Conservation (phyloP, 2,113 vertebrate species). For the Nothobranchius kuhntae region DNA sequence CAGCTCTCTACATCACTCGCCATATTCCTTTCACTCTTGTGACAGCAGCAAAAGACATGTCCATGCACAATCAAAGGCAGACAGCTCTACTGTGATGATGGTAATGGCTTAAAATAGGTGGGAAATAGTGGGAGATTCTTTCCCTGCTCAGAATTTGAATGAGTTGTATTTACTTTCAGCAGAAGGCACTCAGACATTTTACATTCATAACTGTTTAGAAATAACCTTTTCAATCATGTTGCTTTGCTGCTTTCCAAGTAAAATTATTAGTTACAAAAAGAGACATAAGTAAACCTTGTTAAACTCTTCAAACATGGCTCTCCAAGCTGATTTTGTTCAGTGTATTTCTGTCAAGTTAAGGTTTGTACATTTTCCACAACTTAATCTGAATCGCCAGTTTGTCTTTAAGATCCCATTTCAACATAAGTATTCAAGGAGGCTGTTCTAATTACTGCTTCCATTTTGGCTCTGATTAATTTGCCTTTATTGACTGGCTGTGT, state of each 20-base stretch:
- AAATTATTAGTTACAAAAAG: too few species aligned
- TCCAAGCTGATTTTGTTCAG: too few species aligned
- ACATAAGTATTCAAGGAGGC: background rate
- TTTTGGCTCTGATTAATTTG: slow-evolving; percentile 1
- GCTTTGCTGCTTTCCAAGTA: too few species aligned
- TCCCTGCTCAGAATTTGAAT: slow-evolving; percentile 10
- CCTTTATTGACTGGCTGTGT: background rate
- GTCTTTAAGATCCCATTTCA: background rate
- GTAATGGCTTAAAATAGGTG: slow-evolving; percentile 31
- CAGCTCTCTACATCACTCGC: slow-evolving; percentile 56
- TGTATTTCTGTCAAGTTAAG: background rate
- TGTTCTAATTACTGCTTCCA: background rate
- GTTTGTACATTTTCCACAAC: background rate
- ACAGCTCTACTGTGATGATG: slow-evolving; percentile 52
- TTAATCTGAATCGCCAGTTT: background rate
- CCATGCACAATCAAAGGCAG: slow-evolving; percentile 73
- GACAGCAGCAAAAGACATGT: slow-evolving; percentile 63
- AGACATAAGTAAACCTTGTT: too few species aligned
- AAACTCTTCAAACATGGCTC: too few species aligned
- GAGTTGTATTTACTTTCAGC: background rate
- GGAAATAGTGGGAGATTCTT: slow-evolving; percentile 18
- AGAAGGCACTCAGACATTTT: background rate
- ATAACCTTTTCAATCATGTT: background rate
- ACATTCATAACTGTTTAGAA: slow-evolving; percentile 2
- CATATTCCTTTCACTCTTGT: slow-evolving; percentile 48